Conservation (phyloP, 2,113 vertebrate genomes). For the Callipepla californica region DNA sequence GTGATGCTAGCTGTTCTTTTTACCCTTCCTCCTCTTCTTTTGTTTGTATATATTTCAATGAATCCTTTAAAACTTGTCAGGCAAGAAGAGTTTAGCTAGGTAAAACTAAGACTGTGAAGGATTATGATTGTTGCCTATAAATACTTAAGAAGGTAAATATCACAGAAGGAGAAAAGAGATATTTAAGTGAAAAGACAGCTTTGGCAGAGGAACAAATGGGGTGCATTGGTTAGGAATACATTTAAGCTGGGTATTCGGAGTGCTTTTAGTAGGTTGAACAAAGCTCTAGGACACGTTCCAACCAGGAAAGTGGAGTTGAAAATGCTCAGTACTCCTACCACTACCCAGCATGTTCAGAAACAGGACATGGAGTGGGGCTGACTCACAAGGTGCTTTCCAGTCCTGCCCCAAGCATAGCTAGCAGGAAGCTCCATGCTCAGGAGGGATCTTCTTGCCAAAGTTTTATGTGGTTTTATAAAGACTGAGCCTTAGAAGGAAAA, state of each 20-base stretch:
- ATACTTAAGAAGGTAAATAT: not conserved
- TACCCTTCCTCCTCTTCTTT: not conserved
- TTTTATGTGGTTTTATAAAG: not conserved
- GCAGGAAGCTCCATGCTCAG: not conserved
- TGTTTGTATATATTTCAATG: not conserved
- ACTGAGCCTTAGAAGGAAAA: not conserved
- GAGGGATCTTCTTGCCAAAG: not conserved
- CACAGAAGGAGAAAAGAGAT: not conserved
- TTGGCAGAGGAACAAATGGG: conserved; percentile 25
- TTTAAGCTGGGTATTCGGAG: not conserved
- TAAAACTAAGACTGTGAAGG: not conserved
- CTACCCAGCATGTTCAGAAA: not conserved
- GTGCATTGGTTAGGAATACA: not conserved
- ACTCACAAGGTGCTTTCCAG: not conserved
- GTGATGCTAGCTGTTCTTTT: not conserved
- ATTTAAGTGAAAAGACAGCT: conserved; percentile 11
- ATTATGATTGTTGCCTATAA: conserved; percentile 5
- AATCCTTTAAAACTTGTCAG: conserved; percentile 1
- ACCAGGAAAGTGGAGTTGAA: not conserved
- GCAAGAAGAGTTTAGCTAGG: not conserved
- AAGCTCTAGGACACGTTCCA: not conserved
- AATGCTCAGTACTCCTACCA: not conserved
- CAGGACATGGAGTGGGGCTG: not conserved
- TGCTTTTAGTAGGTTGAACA: not conserved
- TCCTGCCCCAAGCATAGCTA: not conserved